These are phyloP conservation scores for Esox lucius DNA, from an alignment of 2,797 vertebrate species.

Conservation along the genomic window DNA sequence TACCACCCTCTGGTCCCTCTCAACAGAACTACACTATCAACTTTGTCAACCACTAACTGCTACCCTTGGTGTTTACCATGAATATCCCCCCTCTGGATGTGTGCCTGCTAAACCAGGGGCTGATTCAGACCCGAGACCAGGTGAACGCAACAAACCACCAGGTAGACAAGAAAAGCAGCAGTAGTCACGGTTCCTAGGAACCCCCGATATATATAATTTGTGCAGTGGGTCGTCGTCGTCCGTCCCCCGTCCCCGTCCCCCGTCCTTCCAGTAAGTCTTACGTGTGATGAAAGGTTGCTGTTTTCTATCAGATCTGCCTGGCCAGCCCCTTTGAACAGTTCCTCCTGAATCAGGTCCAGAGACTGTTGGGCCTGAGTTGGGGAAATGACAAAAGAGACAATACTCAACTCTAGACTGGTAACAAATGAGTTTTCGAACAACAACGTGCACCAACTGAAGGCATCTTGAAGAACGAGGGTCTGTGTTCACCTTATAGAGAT, in stretches of 20 bases:
- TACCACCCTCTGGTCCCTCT: conserved; percentile 11
- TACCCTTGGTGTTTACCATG: neutral
- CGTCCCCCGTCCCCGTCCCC: too few species aligned
- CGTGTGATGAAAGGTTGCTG: conserved; percentile 84
- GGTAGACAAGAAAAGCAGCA: too few species aligned
- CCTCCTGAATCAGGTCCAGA: conserved; percentile 89
- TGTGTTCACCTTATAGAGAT: conserved; percentile 82
- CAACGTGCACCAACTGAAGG: neutral
- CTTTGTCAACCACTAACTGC: neutral
- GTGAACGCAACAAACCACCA: too few species aligned
- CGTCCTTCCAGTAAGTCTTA: conserved; percentile 58
- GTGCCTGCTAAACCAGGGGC: too few species aligned
- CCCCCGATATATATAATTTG: neutral
- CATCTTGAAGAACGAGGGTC: neutral
- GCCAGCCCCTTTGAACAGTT: conserved; percentile 85
- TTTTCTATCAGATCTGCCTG: conserved; percentile 87
- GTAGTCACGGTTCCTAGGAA: too few species aligned
- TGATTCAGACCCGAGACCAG: too few species aligned
- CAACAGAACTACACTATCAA: neutral
- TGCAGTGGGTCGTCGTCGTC: neutral
- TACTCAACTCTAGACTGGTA: neutral
- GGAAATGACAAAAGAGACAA: neutral
- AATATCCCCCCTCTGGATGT: neutral
- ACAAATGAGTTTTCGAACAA: neutral
- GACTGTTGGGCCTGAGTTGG: conserved; percentile 88